phyloP scores from a whole-genome alignment of 1,140 invertebrate species.

The Bombus turneri region DNA sequence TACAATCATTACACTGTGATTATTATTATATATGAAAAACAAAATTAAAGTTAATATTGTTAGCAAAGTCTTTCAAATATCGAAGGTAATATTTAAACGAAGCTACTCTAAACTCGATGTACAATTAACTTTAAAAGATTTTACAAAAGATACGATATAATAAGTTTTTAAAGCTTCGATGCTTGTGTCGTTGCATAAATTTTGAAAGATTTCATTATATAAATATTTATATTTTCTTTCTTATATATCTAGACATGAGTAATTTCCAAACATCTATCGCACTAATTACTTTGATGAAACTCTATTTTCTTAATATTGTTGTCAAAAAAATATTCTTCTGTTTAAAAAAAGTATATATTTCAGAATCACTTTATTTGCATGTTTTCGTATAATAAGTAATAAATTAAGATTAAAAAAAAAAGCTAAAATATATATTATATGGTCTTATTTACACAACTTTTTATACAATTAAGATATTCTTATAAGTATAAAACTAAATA shows the following conservation, averaged over 20 bases:
- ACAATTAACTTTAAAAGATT: not conserved
- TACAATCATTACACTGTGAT: not conserved
- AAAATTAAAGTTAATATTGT: not conserved
- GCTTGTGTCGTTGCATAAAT: not conserved
- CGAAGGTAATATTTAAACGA: not conserved
- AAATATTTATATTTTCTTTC: not conserved
- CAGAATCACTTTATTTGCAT: conserved; percentile 17
- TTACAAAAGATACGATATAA: not conserved
- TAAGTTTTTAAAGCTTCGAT: not conserved
- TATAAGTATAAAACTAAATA: conserved; percentile 19
- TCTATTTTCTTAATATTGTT: not conserved
- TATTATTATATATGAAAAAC: not conserved
- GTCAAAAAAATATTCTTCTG: not conserved
- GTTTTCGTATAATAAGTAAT: not conserved
- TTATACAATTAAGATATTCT: not conserved
- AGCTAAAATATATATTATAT: not conserved
- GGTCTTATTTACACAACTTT: not conserved
- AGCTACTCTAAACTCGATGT: not conserved
- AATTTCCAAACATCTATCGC: not conserved
- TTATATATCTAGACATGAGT: not conserved
- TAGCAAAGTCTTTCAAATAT: not conserved
- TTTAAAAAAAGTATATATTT: not conserved
- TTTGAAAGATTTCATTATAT: not conserved
- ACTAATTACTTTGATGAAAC: not conserved
- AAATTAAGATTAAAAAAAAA: not conserved